Conservation (phyloP, 1,140 invertebrate species). For the Pachypeltis micranthus region DNA sequence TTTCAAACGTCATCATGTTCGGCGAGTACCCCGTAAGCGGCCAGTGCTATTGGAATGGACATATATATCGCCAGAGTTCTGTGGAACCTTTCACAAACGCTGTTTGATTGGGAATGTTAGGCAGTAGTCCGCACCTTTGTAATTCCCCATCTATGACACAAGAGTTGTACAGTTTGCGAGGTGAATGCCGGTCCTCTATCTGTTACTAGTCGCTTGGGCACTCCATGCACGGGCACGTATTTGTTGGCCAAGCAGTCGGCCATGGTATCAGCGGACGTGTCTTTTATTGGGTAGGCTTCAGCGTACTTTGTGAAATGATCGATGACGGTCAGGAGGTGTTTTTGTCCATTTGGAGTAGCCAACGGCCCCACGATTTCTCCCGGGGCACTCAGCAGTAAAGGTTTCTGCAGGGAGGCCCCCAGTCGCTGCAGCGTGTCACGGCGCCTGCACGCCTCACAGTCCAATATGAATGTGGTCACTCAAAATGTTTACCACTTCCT, state of each 20-base stretch:
- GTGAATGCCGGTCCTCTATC: conserved; percentile 31
- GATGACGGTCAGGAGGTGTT: background rate
- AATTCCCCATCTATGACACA: conserved; percentile 28
- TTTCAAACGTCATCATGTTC: background rate
- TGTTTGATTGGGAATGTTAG: too few species aligned
- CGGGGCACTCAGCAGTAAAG: background rate
- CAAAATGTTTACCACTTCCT: too few species aligned
- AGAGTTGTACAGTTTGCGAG: conserved; percentile 26
- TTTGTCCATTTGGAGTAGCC: background rate
- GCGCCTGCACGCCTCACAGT: background rate
- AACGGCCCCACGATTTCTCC: background rate
- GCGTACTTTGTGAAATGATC: conserved; percentile 22
- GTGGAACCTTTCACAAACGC: too few species aligned
- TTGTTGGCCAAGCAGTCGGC: background rate
- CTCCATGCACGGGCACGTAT: conserved; percentile 27
- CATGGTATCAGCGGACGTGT: background rate
- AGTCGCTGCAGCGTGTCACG: background rate
- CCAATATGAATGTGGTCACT: too few species aligned
- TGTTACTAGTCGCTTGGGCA: conserved; percentile 28
- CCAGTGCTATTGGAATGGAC: background rate
- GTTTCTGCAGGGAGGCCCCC: background rate
- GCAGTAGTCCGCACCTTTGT: conserved; percentile 27
- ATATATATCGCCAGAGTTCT: too few species aligned
- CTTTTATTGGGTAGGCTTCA: conserved; percentile 15
- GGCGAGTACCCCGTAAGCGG: background rate